Conservation (phyloP, 2,888 invertebrate species). For the Apamea epomidion region DNA sequence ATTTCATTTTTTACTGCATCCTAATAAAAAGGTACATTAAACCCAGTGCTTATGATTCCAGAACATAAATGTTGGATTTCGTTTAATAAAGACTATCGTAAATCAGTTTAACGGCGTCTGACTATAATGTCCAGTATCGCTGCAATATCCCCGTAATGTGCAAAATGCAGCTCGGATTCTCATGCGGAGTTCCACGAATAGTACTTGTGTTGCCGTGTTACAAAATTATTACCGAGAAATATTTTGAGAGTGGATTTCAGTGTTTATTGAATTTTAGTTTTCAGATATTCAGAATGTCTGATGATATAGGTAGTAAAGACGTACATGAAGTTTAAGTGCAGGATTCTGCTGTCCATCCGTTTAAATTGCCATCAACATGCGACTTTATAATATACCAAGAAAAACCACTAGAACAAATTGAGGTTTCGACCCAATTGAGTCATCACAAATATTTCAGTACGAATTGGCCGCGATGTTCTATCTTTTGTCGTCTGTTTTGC, state of each 20-base stretch:
- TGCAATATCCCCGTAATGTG: slow-evolving; percentile 68
- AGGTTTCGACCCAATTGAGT: neutral
- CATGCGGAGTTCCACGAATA: slow-evolving; percentile 55
- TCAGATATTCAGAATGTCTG: slow-evolving; percentile 10
- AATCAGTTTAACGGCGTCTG: slow-evolving; percentile 69
- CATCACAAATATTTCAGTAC: neutral
- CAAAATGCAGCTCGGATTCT: slow-evolving; percentile 68
- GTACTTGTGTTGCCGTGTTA: slow-evolving; percentile 36
- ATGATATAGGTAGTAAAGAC: neutral
- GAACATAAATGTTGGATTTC: slow-evolving; percentile 50
- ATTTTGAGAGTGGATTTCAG: slow-evolving; percentile 40
- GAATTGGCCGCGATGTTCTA: neutral
- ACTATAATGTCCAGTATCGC: slow-evolving; percentile 72
- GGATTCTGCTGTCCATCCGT: slow-evolving; percentile 1
- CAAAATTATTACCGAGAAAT: slow-evolving; percentile 37
- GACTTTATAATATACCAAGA: neutral
- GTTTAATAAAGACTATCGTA: slow-evolving; percentile 63
- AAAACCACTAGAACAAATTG: slow-evolving; percentile 1
- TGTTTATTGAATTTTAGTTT: slow-evolving; percentile 37
- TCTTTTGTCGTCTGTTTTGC: neutral
- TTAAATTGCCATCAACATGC: neutral
- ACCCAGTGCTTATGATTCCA: slow-evolving; percentile 58
- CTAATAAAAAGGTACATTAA: slow-evolving; percentile 53
- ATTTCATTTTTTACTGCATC: slow-evolving; percentile 15
- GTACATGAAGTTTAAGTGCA: neutral